These are phyloP conservation scores for Campoplex capitator DNA, from an alignment of 2,888 invertebrate genomes.

Conservation along the genomic window DNA sequence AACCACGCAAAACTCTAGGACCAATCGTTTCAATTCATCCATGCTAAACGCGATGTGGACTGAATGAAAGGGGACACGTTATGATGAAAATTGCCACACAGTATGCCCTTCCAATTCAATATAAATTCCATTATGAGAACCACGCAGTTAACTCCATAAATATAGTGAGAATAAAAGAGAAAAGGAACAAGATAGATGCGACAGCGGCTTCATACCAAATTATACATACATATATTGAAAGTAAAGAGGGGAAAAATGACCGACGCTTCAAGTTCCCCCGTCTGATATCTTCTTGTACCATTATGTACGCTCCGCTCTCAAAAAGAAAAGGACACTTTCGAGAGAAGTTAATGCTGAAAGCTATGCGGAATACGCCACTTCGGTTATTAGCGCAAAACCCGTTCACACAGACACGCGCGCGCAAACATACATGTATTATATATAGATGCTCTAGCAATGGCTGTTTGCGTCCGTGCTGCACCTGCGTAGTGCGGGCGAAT, in stretches of 20 bases:
- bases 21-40: constrained; percentile 43
- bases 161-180: background rate
- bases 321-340: background rate
- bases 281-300: constrained; percentile 28
- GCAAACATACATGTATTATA: background rate
- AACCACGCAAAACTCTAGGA: constrained; percentile 43
- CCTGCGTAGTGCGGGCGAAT: constrained; percentile 68
- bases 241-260: constrained; percentile 45
- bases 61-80: constrained; percentile 57
- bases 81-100: constrained; percentile 56
- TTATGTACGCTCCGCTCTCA: background rate
- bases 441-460: constrained; percentile 30
- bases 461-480: constrained; percentile 67
- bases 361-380: background rate
- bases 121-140: constrained; percentile 60
- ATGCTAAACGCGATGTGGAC: constrained; percentile 19
- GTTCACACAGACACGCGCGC: background rate
- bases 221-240: constrained; percentile 27
- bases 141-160: background rate
- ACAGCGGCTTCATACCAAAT: too few relatives aligned
- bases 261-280: constrained; percentile 37
- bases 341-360: background rate
- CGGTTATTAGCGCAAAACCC: constrained; percentile 11
- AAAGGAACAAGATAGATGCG: background rate
- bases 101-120: constrained; percentile 52